Percentiles rank a stretch among this genome's conserved stretches.
Conservation (phyloP, 2,113 vertebrate genomes). For the Arvicanthis niloticus region DNA sequence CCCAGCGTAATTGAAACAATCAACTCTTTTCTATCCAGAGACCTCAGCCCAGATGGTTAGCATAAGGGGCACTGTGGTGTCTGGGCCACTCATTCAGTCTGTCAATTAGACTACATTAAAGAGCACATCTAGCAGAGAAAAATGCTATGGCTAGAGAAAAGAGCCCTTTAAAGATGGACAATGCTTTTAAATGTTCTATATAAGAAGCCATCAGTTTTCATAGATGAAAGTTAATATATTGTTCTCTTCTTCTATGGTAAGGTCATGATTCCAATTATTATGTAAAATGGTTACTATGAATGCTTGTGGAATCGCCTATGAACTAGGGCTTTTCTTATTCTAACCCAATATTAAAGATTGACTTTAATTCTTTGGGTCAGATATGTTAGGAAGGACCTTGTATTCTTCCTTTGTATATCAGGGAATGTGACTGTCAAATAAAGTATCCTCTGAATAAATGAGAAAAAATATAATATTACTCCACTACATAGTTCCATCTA, state of each 20-base stretch:
- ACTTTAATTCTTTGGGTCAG: conserved; percentile 50
- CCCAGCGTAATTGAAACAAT: conserved; percentile 57
- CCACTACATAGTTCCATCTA: neutral
- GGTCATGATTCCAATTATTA: conserved; percentile 68
- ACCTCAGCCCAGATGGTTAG: neutral
- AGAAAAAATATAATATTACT: neutral
- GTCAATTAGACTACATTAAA: conserved; percentile 65
- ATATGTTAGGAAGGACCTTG: neutral
- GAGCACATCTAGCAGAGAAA: conserved; percentile 12
- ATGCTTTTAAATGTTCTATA: neutral
- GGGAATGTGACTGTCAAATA: conserved; percentile 36
- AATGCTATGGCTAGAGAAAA: neutral
- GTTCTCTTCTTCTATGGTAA: conserved; percentile 46
- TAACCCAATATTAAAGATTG: neutral
- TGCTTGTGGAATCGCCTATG: conserved; percentile 49
- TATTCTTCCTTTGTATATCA: conserved; percentile 11
- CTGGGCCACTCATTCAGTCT: neutral
- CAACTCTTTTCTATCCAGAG: conserved; percentile 19
- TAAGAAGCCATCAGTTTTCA: conserved; percentile 49
- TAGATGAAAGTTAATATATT: conserved; percentile 37
- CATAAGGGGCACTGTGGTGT: neutral
- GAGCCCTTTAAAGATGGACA: conserved; percentile 6
- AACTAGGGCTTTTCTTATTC: neutral
- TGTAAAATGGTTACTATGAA: conserved; percentile 47
- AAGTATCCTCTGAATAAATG: neutral